Percentiles rank a stretch among this genome's conserved stretches.
These are phyloP conservation scores for Scylla paramamosain DNA, from an alignment of 1,140 invertebrate species.

Conservation along the genomic window DNA sequence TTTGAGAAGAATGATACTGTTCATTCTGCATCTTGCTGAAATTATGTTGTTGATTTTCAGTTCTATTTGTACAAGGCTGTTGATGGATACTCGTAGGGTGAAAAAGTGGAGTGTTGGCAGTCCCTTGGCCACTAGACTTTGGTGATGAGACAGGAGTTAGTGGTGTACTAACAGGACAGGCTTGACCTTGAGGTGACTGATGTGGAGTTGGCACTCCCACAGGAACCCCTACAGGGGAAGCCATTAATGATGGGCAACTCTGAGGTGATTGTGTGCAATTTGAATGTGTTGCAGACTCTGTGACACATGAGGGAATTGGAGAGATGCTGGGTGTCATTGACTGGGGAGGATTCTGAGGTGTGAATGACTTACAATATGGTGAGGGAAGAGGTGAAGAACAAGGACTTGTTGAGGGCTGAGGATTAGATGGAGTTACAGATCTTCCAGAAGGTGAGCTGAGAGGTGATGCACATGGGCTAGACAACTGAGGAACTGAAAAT, in stretches of 20 bases:
- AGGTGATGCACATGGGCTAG: conserved; percentile 66
- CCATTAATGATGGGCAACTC: conserved; percentile 65
- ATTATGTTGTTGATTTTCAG: conserved; percentile 62
- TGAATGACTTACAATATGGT: conserved; percentile 59
- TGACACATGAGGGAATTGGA: conserved; percentile 57
- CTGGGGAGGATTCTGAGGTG: conserved; percentile 58
- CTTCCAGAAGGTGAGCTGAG: conserved; percentile 62
- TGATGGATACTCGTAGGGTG: conserved; percentile 57
- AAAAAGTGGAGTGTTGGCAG: conserved; percentile 63
- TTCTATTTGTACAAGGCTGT: conserved; percentile 68
- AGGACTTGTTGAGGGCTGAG: conserved; percentile 63
- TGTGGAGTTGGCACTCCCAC: conserved; percentile 55
- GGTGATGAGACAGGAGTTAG: conserved; percentile 69
- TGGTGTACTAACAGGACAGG: conserved; percentile 63
- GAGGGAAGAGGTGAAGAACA: conserved; percentile 71
- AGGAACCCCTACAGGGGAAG: conserved; percentile 58
- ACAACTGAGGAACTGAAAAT: conserved; percentile 60
- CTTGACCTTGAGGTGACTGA: conserved; percentile 52
- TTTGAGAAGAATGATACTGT: conserved; percentile 60
- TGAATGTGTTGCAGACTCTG: conserved; percentile 64
- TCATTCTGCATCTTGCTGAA: conserved; percentile 64
- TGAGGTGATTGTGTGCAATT: conserved; percentile 65
- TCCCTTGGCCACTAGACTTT: conserved; percentile 53
- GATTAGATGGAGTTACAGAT: conserved; percentile 64
- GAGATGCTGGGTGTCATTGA: conserved; percentile 61